Evolutionary conservation across 2,888 invertebrate species (phyloP).

Genomic region (Lingula anatina): DNA sequence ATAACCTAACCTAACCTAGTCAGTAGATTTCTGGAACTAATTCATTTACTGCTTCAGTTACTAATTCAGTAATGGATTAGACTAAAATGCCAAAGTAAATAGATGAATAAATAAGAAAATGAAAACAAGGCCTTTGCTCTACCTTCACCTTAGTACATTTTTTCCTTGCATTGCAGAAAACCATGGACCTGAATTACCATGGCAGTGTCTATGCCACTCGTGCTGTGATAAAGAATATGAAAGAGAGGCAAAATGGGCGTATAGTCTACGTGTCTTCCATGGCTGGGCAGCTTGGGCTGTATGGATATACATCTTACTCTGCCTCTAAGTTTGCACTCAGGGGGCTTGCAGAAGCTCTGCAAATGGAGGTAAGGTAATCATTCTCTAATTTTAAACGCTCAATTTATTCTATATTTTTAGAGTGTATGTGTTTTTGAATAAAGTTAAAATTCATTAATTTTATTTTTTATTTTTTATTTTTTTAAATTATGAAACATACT

Average conservation of each 20-base stretch:
- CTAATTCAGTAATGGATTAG: no score
- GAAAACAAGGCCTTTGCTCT: no score
- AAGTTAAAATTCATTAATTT: no score
- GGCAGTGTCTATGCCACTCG: slow-evolving; percentile 79
- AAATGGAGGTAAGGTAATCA: slow-evolving; percentile 79
- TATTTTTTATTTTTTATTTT: no score
- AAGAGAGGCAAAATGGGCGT: slow-evolving; percentile 62
- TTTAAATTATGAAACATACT: no score
- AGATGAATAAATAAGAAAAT: no score
- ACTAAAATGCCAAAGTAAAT: no score
- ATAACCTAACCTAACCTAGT: no score
- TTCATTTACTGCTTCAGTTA: no score
- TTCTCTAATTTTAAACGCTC: neutral
- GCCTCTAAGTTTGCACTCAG: slow-evolving; percentile 91
- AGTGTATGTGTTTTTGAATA: neutral
- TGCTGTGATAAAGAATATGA: slow-evolving; percentile 77
- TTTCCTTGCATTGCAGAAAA: slow-evolving; percentile 38
- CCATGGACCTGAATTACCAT: slow-evolving; percentile 84
- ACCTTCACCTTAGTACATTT: no score
- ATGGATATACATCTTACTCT: slow-evolving; percentile 87
- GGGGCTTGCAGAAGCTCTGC: slow-evolving; percentile 89
- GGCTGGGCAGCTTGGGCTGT: slow-evolving; percentile 76
- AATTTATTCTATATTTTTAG: neutral
- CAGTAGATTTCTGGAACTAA: no score
- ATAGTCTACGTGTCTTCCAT: slow-evolving; percentile 86